A percentile compares a stretch with the other conserved stretches of the same genome.
Conservation (phyloP, 2,888 invertebrate genomes). For the Busseola fusca region DNA sequence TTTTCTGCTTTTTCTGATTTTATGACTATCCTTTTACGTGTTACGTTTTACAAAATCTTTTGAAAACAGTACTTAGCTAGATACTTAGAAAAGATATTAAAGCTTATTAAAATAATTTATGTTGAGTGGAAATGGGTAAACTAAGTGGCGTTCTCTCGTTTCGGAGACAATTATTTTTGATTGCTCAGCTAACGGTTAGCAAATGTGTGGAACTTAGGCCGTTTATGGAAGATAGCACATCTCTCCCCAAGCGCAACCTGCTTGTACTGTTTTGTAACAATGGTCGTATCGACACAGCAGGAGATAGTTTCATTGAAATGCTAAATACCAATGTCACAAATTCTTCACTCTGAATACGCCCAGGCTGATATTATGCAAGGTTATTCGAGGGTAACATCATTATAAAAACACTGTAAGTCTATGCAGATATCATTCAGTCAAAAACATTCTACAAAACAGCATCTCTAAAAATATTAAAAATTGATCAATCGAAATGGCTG, state of each 20-base stretch:
- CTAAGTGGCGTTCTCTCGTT: not conserved
- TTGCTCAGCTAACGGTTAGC: not conserved
- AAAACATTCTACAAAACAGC: conserved; percentile 48
- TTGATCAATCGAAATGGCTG: conserved; percentile 51
- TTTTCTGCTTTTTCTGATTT: not conserved
- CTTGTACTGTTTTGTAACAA: conserved; percentile 60
- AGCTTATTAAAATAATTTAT: not conserved
- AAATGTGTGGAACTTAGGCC: not conserved
- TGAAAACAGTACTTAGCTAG: not conserved
- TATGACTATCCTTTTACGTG: not conserved
- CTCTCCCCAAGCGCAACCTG: conserved; percentile 33
- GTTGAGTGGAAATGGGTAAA: not conserved
- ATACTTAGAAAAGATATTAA: not conserved
- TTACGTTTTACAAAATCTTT: not conserved
- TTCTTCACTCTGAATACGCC: conserved; percentile 61
- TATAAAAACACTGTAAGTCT: conserved; percentile 70
- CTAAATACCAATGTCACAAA: conserved; percentile 47
- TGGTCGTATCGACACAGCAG: conserved; percentile 63
- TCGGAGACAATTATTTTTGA: not conserved
- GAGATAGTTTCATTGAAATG: conserved; percentile 68
- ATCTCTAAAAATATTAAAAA: conserved; percentile 30
- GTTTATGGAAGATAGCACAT: not conserved
- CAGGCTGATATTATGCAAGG: conserved; percentile 66
- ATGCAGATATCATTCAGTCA: conserved; percentile 67
- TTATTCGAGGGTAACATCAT: conserved; percentile 65